Conservation (phyloP, 1,140 invertebrate species). For the Drosophila nigrodunni region DNA sequence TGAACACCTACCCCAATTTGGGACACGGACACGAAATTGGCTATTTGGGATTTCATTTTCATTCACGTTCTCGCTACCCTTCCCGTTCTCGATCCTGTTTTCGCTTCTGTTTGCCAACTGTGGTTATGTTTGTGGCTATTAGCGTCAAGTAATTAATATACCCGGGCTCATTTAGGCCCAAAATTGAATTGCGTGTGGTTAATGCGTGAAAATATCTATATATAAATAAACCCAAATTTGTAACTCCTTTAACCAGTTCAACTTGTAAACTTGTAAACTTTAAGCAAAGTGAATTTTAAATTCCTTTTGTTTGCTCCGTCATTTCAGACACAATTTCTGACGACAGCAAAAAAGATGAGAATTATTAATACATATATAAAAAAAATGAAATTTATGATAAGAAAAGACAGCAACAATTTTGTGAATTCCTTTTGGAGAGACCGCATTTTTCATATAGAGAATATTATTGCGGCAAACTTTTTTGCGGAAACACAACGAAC, state of each 20-base stretch:
- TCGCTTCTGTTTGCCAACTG: slow-evolving; percentile 8
- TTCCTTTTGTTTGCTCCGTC: background rate
- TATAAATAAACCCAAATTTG: background rate
- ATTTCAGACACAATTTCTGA: background rate
- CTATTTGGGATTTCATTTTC: slow-evolving; percentile 48
- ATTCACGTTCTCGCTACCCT: slow-evolving; percentile 3
- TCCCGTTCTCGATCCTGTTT: no score
- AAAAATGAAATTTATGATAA: background rate
- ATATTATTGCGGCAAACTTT: slow-evolving; percentile 40
- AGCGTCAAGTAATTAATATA: slow-evolving; percentile 49
- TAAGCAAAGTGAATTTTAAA: background rate
- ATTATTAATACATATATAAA: background rate
- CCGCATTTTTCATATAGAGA: slow-evolving; percentile 38
- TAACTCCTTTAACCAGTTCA: no score
- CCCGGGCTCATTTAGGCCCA: slow-evolving; percentile 3
- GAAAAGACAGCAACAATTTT: slow-evolving; percentile 22
- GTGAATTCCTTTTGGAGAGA: slow-evolving; percentile 35
- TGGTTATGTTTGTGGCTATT: slow-evolving; percentile 48
- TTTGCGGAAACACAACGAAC: slow-evolving; percentile 6
- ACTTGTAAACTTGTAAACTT: no score
- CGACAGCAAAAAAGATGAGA: background rate
- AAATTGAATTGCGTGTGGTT: slow-evolving; percentile 51
- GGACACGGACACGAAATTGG: slow-evolving; percentile 27
- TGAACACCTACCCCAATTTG: slow-evolving; percentile 35
- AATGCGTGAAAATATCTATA: slow-evolving; percentile 33